Evolutionary conservation across 2,797 vertebrate genomes (phyloP).

Genomic region (Falco berigora): DNA sequence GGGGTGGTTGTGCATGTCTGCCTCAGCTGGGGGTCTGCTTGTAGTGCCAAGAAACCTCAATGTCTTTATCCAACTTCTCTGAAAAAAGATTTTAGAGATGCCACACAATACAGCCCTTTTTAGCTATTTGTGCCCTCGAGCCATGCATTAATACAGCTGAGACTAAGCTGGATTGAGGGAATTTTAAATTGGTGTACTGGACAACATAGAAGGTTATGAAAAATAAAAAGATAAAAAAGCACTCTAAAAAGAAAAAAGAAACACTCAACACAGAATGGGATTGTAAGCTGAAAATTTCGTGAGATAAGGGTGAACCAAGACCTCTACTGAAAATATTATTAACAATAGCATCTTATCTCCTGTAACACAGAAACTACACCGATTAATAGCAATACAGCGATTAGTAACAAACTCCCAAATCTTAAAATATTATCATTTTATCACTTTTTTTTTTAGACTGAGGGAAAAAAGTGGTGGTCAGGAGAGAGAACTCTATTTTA

Average conservation of each 20-base stretch:
- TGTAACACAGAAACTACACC: neutral
- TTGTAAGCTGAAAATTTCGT: neutral
- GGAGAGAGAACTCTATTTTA: neutral
- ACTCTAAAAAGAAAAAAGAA: neutral
- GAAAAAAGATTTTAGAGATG: slow-evolving; percentile 15
- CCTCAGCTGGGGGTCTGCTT: too few species aligned
- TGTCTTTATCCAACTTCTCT: neutral
- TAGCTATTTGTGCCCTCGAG: neutral
- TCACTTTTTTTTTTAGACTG: neutral
- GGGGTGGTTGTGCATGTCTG: too few species aligned
- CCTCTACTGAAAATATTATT: neutral
- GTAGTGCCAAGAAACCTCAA: neutral
- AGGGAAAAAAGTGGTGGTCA: neutral
- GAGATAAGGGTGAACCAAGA: neutral
- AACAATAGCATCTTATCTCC: neutral
- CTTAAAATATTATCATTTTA: neutral
- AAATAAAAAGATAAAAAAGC: neutral
- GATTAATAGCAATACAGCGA: neutral
- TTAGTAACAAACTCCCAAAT: neutral
- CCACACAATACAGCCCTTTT: slow-evolving; percentile 1
- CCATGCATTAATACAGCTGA: neutral
- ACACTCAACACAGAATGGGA: neutral
- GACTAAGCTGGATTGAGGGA: slow-evolving; percentile 10
- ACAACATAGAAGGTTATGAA: neutral
- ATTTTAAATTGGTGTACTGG: neutral